A percentile compares a stretch with the other conserved stretches of the same genome.
Conservation (phyloP, 2,113 vertebrate genomes). For the Malurus melanocephalus region DNA sequence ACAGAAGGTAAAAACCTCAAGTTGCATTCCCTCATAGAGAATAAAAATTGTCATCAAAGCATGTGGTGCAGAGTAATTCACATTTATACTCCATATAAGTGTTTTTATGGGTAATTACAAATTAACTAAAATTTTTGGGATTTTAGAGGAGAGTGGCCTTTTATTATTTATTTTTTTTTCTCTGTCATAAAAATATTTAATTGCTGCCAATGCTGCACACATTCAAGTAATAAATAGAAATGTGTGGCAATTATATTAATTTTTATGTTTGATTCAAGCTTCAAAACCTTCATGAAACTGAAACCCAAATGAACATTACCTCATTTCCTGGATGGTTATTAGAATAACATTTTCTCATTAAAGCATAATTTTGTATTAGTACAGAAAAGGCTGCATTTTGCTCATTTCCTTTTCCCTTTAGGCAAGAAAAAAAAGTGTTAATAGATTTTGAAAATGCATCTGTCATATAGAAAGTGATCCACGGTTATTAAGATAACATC, state of each 20-base stretch:
- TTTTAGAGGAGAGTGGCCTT: neutral
- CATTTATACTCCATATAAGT: neutral
- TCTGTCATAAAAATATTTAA: neutral
- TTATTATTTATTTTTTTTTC: neutral
- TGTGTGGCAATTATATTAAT: neutral
- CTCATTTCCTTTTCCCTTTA: neutral
- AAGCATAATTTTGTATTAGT: neutral
- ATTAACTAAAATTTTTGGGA: neutral
- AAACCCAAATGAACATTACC: neutral
- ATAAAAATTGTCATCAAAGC: neutral
- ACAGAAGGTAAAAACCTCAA: neutral
- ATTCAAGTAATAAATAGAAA: neutral
- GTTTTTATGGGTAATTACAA: neutral
- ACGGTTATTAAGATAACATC: neutral
- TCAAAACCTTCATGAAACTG: neutral
- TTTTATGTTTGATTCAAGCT: neutral
- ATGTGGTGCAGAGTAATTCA: neutral
- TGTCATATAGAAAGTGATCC: neutral
- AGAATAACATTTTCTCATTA: neutral
- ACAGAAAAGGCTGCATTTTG: neutral
- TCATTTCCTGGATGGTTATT: neutral
- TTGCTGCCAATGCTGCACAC: neutral
- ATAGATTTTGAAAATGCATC: neutral
- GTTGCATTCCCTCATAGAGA: neutral
- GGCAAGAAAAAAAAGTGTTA: neutral